Evolutionary conservation across 1,140 invertebrate genomes (phyloP).

Genomic region (Protaetia brevitarsis): DNA sequence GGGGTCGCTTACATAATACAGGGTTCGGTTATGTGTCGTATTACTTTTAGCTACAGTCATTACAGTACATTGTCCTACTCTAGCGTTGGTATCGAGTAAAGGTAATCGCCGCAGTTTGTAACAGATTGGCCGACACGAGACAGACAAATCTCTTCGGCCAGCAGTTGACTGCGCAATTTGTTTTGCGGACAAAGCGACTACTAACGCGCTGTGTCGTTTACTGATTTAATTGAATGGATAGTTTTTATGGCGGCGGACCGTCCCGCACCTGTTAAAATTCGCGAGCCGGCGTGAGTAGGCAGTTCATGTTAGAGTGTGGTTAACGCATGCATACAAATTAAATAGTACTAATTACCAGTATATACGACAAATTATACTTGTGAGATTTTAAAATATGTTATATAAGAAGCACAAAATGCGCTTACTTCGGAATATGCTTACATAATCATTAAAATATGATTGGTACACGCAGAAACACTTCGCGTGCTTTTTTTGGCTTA

Average conservation of each 20-base stretch:
- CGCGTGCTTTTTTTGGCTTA: no score
- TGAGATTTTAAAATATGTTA: background rate
- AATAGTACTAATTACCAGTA: background rate
- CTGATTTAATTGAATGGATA: background rate
- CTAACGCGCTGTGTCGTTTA: background rate
- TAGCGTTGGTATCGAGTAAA: background rate
- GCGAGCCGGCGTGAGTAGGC: background rate
- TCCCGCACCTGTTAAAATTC: background rate
- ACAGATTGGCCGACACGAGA: background rate
- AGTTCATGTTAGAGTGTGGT: background rate
- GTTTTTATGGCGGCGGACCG: background rate
- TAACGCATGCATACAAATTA: background rate
- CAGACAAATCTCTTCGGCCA: background rate
- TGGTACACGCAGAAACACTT: no score
- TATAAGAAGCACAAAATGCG: no score
- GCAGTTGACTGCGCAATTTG: background rate
- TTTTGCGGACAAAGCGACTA: background rate
- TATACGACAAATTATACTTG: background rate
- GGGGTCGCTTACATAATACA: constrained; percentile 1
- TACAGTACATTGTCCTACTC: constrained; percentile 14
- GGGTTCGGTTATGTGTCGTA: constrained; percentile 10
- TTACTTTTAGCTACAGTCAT: constrained; percentile 13
- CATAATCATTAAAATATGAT: no score
- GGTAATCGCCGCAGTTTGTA: background rate
- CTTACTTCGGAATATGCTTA: no score